These are phyloP conservation scores for Dasysyrphus tricinctus DNA, from an alignment of 2,888 invertebrate genomes.

Conservation along the genomic window DNA sequence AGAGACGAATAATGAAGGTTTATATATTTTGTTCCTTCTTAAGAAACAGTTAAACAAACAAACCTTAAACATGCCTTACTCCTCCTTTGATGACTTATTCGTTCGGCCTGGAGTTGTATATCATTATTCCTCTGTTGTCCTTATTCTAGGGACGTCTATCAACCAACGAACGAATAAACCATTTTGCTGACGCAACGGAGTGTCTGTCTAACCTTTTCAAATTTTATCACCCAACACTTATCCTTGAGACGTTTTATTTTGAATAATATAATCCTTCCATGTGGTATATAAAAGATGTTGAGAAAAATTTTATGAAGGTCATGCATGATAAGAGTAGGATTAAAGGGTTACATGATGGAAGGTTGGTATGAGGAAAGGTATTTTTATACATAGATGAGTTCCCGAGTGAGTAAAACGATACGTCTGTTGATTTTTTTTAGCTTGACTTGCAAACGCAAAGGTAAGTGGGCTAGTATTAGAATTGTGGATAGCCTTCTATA, in stretches of 20 bases:
- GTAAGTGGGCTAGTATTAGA: not conserved
- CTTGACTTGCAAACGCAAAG: not conserved
- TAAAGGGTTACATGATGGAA: conserved; percentile 8
- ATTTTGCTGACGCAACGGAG: conserved; percentile 50
- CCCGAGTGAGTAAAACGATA: not conserved
- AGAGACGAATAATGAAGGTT: not conserved
- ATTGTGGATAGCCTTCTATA: too few species aligned
- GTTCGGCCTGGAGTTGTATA: conserved; percentile 21
- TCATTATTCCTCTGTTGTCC: conserved; percentile 25
- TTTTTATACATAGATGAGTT: not conserved
- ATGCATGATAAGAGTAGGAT: conserved; percentile 14
- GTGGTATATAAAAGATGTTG: conserved; percentile 38
- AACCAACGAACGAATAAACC: conserved; percentile 29
- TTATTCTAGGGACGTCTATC: conserved; percentile 23
- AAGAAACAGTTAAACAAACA: conserved; percentile 4
- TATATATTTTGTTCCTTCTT: not conserved
- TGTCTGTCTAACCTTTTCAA: conserved; percentile 66
- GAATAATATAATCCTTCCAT: conserved; percentile 60
- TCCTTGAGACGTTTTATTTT: conserved; percentile 66
- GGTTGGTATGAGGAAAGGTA: not conserved
- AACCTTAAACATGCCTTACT: not conserved
- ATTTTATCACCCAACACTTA: conserved; percentile 43
- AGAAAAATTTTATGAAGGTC: conserved; percentile 28
- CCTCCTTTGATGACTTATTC: conserved; percentile 22
- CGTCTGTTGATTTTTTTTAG: not conserved